Evolutionary conservation across 2,888 invertebrate species (phyloP).

Genomic region (Diarsia mendica): DNA sequence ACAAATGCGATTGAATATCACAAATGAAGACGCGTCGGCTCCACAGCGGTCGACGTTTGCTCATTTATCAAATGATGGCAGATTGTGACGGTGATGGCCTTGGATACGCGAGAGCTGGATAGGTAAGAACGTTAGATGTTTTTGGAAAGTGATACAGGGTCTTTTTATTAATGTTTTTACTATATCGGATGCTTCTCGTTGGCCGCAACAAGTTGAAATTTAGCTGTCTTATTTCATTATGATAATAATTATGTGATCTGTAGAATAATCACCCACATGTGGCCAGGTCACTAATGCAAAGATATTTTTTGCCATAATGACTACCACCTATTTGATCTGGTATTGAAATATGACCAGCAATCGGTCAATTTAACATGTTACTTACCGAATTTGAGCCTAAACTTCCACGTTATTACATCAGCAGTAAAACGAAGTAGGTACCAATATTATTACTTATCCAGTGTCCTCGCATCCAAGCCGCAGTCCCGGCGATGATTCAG

Average conservation of each 20-base stretch:
- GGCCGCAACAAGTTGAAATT: neutral
- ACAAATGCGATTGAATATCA: conserved; percentile 83
- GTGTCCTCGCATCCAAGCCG: conserved; percentile 41
- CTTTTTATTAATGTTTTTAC: neutral
- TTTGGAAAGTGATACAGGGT: neutral
- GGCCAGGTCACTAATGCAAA: neutral
- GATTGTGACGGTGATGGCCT: conserved; percentile 59
- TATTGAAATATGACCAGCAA: no score
- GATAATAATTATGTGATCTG: neutral
- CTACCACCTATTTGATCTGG: neutral
- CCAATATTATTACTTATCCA: conserved; percentile 58
- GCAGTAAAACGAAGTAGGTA: neutral
- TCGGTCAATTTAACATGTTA: neutral
- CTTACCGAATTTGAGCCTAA: neutral
- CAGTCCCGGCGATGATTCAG: conserved; percentile 72
- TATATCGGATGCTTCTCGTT: neutral
- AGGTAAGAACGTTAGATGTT: neutral
- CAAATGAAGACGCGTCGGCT: conserved; percentile 83
- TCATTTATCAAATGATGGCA: conserved; percentile 83
- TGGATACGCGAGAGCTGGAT: conserved; percentile 51
- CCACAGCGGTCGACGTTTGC: conserved; percentile 74
- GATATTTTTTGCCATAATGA: neutral
- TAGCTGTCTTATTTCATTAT: neutral
- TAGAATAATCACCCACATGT: neutral
- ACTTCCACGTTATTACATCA: neutral